Evolutionary conservation across 1,140 invertebrate genomes (phyloP).

Genomic region (Eupristina koningsbergeri): DNA sequence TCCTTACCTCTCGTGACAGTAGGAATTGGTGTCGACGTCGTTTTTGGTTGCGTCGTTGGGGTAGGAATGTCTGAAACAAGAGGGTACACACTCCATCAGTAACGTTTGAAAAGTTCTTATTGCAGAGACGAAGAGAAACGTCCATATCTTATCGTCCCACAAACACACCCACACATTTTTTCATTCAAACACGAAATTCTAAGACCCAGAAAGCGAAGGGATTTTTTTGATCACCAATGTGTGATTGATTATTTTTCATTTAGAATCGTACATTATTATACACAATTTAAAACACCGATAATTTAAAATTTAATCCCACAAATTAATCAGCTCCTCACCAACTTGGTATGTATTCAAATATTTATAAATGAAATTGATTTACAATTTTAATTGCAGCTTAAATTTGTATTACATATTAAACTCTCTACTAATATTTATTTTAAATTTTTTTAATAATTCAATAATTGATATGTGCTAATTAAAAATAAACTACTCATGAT

Average conservation of each 20-base stretch:
- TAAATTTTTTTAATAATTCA: too few relatives aligned
- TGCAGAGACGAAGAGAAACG: not conserved
- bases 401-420: too few relatives aligned
- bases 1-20: conserved; percentile 56
- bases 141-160: not conserved
- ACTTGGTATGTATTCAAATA: too few relatives aligned
- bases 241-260: conserved; percentile 2
- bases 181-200: conserved; percentile 16
- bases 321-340: too few relatives aligned
- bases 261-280: not conserved
- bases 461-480: too few relatives aligned
- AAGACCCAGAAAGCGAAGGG: not conserved
- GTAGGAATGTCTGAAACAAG: conserved; percentile 60
- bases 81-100: conserved; percentile 24
- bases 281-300: not conserved
- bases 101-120: conserved; percentile 36
- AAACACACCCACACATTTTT: not conserved
- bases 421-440: too few relatives aligned
- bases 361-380: too few relatives aligned
- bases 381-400: too few relatives aligned
- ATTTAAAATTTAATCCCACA: not conserved
- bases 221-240: not conserved
- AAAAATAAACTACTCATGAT: too few relatives aligned
- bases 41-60: conserved; percentile 60
- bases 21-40: conserved; percentile 52